phyloP scores from a whole-genome alignment of 2,797 vertebrate genomes.

The Tauraco hartlaubi region DNA sequence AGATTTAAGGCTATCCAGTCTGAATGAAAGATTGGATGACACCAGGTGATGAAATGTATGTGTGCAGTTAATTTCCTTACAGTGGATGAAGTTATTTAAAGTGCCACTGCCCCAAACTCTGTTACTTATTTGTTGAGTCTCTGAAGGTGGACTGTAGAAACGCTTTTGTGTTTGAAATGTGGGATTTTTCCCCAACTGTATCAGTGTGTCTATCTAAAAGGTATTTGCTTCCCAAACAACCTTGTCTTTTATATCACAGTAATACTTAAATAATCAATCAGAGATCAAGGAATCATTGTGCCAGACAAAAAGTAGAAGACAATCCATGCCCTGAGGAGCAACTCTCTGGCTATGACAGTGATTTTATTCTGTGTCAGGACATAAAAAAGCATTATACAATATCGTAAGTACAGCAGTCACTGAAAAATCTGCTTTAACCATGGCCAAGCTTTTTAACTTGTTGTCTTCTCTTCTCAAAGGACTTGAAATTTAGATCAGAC shows the following conservation, averaged over 20 bases:
- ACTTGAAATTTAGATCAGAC: neutral
- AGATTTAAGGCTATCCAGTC: neutral
- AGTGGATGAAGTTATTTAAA: neutral
- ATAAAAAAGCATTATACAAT: neutral
- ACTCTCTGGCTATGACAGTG: neutral
- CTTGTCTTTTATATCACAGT: neutral
- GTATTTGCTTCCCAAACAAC: neutral
- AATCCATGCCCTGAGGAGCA: neutral
- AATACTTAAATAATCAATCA: neutral
- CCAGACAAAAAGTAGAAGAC: neutral
- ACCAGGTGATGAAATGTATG: neutral
- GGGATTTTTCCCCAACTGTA: rapidly evolving
- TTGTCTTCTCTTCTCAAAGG: neutral
- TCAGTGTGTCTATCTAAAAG: neutral
- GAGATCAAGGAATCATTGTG: neutral
- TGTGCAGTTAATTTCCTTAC: neutral
- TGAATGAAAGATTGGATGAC: neutral
- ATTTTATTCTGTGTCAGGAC: neutral
- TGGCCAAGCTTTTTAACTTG: neutral
- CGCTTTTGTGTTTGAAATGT: neutral
- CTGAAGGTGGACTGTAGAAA: neutral
- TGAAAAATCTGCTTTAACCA: neutral
- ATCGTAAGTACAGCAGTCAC: neutral
- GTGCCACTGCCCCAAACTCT: neutral
- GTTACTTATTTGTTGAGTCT: neutral